Evolutionary conservation across 2,113 vertebrate genomes (phyloP).

Genomic region (Suricata suricatta): DNA sequence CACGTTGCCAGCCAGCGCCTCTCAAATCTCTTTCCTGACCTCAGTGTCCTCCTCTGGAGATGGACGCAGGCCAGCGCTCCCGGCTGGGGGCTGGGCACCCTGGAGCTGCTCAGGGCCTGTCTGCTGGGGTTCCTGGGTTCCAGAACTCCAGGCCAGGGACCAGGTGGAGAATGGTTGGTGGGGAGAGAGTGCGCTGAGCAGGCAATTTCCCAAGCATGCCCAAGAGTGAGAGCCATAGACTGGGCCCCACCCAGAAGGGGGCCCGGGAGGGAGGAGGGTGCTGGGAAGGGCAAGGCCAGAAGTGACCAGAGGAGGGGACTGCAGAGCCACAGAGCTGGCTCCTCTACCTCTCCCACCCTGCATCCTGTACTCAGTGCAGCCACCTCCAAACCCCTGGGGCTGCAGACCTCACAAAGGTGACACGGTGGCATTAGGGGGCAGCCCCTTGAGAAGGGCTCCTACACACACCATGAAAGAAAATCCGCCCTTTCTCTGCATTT

Average conservation of each 20-base stretch:
- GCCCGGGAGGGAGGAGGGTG: background rate
- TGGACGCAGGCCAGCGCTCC: rapidly evolving
- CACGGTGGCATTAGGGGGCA: conserved; percentile 70
- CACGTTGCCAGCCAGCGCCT: background rate
- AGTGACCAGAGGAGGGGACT: background rate
- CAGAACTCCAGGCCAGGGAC: background rate
- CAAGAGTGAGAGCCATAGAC: background rate
- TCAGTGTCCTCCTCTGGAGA: conserved; percentile 52
- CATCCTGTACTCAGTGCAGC: background rate
- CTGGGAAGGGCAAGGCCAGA: background rate
- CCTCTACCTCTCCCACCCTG: background rate
- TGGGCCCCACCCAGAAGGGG: background rate
- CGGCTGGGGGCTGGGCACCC: background rate
- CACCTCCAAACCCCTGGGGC: background rate
- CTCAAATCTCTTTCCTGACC: background rate
- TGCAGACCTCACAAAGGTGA: conserved; percentile 45
- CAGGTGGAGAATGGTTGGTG: background rate
- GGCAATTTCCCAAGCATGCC: background rate
- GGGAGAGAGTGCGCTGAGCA: background rate
- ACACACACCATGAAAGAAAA: conserved; percentile 65
- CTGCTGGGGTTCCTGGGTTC: conserved; percentile 26
- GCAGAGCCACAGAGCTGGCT: background rate
- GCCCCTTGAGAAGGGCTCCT: conserved; percentile 70
- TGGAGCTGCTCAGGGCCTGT: background rate
- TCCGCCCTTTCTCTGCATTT: conserved; percentile 74